These are phyloP conservation scores for Oophaga pumilio DNA, from an alignment of 2,113 vertebrate species.

Conservation along the genomic window DNA sequence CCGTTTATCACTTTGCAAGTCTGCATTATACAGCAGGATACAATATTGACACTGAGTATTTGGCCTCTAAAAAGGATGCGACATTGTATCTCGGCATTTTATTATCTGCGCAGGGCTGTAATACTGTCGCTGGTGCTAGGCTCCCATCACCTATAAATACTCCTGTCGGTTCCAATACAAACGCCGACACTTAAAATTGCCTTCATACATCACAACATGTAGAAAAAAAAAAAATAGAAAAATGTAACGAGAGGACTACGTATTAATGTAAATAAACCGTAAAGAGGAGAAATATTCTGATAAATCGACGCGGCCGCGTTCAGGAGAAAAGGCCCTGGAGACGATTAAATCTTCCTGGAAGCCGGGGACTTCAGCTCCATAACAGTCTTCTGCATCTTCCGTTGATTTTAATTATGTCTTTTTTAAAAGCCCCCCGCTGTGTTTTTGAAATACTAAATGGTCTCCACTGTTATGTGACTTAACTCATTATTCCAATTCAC, in stretches of 20 bases:
- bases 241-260: not conserved
- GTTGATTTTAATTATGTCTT: slow-evolving; percentile 76
- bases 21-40: not conserved
- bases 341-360: slow-evolving; percentile 67
- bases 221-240: not conserved
- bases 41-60: not conserved
- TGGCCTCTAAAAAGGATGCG: not conserved
- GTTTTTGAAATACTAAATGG: slow-evolving; percentile 74
- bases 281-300: slow-evolving; percentile 58
- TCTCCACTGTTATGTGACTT: slow-evolving; percentile 69
- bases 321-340: slow-evolving; percentile 52
- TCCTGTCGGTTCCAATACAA: not conserved
- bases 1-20: no score
- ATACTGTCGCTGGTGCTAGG: not conserved
- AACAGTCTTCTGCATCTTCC: slow-evolving; percentile 67
- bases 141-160: not conserved
- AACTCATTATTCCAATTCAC: slow-evolving; percentile 71
- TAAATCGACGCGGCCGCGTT: slow-evolving; percentile 29
- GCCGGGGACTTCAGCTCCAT: slow-evolving; percentile 67
- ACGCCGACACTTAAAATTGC: not conserved
- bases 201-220: not conserved
- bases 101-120: no score
- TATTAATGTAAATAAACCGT: slow-evolving; percentile 49
- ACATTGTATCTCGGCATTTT: not conserved
- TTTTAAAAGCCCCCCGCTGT: slow-evolving; percentile 72